A percentile compares a stretch with the other conserved stretches of the same genome.
phyloP scores from a whole-genome alignment of 2,888 invertebrate species.

The Plagiodera versicolora region DNA sequence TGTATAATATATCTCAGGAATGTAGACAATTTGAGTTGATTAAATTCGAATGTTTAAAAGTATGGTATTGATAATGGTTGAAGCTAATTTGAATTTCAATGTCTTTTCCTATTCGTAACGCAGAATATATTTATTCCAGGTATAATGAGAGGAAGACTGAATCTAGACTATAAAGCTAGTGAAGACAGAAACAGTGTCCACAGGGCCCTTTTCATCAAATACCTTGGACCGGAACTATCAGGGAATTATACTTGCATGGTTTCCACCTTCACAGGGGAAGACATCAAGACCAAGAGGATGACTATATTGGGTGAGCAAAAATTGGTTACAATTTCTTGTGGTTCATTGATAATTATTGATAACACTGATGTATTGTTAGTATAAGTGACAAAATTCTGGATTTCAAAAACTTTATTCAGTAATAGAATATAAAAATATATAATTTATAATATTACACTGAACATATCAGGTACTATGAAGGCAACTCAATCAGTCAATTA shows the following conservation, averaged over 20 bases:
- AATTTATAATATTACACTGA: too few species aligned
- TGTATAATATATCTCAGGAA: too few species aligned
- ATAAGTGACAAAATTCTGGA: not conserved
- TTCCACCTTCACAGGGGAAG: conserved; percentile 68
- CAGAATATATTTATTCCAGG: conserved; percentile 38
- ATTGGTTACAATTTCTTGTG: not conserved
- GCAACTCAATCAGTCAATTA: too few species aligned
- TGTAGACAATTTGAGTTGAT: too few species aligned
- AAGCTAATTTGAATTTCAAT: too few species aligned
- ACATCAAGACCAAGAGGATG: conserved; percentile 64
- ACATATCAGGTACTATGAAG: too few species aligned
- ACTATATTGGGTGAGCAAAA: conserved; percentile 67
- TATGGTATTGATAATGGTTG: too few species aligned
- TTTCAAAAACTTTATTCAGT: too few species aligned
- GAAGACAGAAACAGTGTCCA: conserved; percentile 62
- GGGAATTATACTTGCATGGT: conserved; percentile 73
- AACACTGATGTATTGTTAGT: not conserved
- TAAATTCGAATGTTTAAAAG: too few species aligned
- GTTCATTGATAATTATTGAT: too few species aligned
- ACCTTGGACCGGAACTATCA: conserved; percentile 67
- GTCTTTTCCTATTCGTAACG: too few species aligned
- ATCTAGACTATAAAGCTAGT: conserved; percentile 53
- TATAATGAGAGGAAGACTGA: conserved; percentile 51
- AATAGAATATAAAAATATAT: too few species aligned
- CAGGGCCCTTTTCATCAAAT: conserved; percentile 66